These are phyloP conservation scores for Aproaerema taeniolella DNA, from an alignment of 2,888 invertebrate genomes.

Conservation along the genomic window DNA sequence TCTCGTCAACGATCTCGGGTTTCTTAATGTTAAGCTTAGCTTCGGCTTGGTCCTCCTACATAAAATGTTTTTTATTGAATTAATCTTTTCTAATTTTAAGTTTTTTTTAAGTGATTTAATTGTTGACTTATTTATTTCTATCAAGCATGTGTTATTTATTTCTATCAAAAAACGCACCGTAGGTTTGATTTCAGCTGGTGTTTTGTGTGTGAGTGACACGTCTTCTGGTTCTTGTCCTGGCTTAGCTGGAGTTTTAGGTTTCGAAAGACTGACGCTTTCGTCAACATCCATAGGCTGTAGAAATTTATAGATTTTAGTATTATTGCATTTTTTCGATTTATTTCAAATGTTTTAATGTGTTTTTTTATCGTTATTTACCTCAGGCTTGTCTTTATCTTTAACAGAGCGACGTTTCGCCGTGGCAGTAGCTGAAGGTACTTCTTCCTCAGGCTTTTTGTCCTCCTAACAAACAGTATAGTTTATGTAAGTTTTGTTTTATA, in stretches of 20 bases:
- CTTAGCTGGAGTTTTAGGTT: conserved; percentile 55
- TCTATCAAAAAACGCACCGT: conserved; percentile 56
- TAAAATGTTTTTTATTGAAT: conserved; percentile 11
- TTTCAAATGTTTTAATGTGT: conserved; percentile 4
- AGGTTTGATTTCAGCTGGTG: conserved; percentile 62
- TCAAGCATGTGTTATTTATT: neutral
- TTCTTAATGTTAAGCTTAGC: conserved; percentile 69
- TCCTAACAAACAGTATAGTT: conserved; percentile 22
- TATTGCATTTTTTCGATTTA: conserved; percentile 4
- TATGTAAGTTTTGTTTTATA: neutral
- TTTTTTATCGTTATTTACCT: conserved; percentile 35
- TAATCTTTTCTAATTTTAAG: neutral
- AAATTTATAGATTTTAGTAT: conserved; percentile 18
- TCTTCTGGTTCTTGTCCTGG: conserved; percentile 65
- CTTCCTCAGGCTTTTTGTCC: conserved; percentile 40
- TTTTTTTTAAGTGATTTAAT: neutral
- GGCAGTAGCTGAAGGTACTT: conserved; percentile 52
- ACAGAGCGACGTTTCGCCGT: conserved; percentile 59
- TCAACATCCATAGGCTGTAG: conserved; percentile 67
- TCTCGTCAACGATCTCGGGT: conserved; percentile 65
- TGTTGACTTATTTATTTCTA: neutral
- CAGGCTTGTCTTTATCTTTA: conserved; percentile 64
- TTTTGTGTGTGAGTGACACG: conserved; percentile 68
- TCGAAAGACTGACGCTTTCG: conserved; percentile 61
- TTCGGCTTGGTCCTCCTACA: conserved; percentile 62